Evolutionary conservation across 2,888 invertebrate genomes (phyloP), one percentile per base, ranked within the genome.

Genomic region (Cantharis flavilabris): DNA sequence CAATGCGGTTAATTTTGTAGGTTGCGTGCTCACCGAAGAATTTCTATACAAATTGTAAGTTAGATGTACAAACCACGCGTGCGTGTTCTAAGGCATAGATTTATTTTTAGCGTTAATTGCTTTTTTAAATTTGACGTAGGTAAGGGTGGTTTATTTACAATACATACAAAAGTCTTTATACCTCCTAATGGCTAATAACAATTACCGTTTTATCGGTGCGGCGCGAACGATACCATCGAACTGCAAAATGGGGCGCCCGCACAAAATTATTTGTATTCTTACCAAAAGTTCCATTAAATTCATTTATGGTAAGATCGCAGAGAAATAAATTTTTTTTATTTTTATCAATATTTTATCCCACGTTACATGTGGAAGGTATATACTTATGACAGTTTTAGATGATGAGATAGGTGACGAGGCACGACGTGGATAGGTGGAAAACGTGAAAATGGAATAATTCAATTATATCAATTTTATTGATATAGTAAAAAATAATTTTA

Each of bases 1-100:
- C 73, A 63, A 30, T 70, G 70, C 69, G 73, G 62, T 70, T 70
- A 69, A 73, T 73, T 73, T 73, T 30, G 69, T 23, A 49, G 69
- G 63, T 70, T 73, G 69, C 69, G 70, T 73, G 70, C 28, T 69
- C 20, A 69, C 62, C 20, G n/a, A 20, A 23, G 69, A 18, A 70
- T 49, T 70, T 62, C 62, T 70, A 16, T 67, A 67, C 65, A 67
- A 67, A 67, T 67, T 67, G 65, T 67, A 67, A 67, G 65, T 67
- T 67, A 67, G 65, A 67, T 67, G 65, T 67, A 67, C 65, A 67
- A 67, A 67, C 65, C 65, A 67, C 65, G 65, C 65, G 65, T 67
- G 65, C 65, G 65, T 67, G 65, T 67, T 67, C 65, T 9, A 49
- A 23, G 18, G 20, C 65, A 23, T 67, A 23, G 23, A 23, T 67